Base-by-base conservation (phyloP, 2,888 invertebrate genomes). In the Apodemia duryi region DNA sequence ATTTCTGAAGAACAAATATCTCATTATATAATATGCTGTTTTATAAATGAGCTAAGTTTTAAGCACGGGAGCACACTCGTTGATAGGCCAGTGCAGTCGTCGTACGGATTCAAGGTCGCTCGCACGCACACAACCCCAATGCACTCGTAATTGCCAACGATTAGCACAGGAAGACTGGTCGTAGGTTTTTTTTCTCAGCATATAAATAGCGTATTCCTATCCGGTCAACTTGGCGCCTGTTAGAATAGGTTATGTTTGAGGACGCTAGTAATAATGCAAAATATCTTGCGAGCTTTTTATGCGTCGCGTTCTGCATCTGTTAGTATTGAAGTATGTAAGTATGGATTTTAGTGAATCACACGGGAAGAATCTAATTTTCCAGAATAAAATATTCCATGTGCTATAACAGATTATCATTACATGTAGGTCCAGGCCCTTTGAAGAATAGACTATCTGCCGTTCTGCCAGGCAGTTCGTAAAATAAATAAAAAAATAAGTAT, bases 91-190 rank as follows among this genome's bases (percentile, higher is more conserved):
- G 83, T 84, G 88, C 88, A 88, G 91, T 90, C 91, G 89, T 80
- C 82, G 91, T 76, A 88, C 91, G 85, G 72, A 77, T 85, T 88
- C 91, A 91, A 91, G 91, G 81, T 74, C 76, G 69, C 82, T 81
- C 77, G 80, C 72, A 74, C 71, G 72, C 72, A 70, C 72, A 72
- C 73, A 67, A 68, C 70, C 73, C 71, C 70, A 67, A 52, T 70
- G 68, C 74, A 65, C 74, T 74, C 81, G 73, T 80, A 88, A 88
- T 88, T 88, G 87, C 82, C 84, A 83, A 83, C 89, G 88, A 90
- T 90, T 89, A 90, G 86, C 89, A 86, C 86, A 85, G 88, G 88
- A 90, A 89, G 86, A 85, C 85, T 82, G 83, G 85, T 80, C 75
- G 73, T 71, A n/a, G 62, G 63, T 63, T 75, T 74, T 74, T 74